phyloP scores from a whole-genome alignment of 23 tunicate species.

The Corella eumyota region DNA sequence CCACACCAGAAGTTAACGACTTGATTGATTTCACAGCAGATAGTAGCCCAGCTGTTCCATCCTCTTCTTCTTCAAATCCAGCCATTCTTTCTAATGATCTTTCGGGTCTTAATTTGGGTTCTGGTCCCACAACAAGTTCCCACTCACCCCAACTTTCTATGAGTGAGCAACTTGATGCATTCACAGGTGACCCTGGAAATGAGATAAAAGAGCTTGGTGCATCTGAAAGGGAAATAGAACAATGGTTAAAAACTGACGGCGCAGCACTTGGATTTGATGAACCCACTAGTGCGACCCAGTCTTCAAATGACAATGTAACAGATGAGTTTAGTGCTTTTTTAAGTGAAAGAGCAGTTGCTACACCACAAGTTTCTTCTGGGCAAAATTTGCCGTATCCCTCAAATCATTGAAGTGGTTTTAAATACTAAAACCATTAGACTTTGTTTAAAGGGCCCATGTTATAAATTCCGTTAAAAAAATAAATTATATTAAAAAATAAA shows the following conservation, averaged over 20 bases:
- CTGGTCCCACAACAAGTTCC: constrained; percentile 2
- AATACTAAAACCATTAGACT: too few relatives aligned
- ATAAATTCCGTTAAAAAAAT: too few relatives aligned
- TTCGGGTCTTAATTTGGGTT: constrained; percentile 25
- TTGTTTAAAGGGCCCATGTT: too few relatives aligned
- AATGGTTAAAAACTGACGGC: constrained; percentile 52
- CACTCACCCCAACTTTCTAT: background rate
- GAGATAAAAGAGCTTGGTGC: constrained; percentile 37
- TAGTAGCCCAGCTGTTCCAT: background rate
- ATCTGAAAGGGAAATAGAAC: constrained; percentile 60
- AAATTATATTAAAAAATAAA: too few relatives aligned
- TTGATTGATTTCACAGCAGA: constrained; percentile 41
- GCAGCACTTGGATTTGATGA: constrained; percentile 14
- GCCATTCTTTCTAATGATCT: constrained; percentile 14
- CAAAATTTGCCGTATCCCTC: too few relatives aligned
- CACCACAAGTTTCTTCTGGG: constrained; percentile 22
- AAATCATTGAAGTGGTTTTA: too few relatives aligned
- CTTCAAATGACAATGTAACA: background rate
- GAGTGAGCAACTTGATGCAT: constrained; percentile 26
- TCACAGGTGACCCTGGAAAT: constrained; percentile 8
- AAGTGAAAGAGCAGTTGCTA: constrained; percentile 43
- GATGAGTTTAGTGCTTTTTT: constrained; percentile 63
- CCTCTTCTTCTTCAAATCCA: background rate
- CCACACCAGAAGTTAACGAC: constrained; percentile 66
- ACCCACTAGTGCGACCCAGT: too few relatives aligned